phyloP scores from a whole-genome alignment of 2,888 invertebrate genomes.

The Dascillus cervinus region DNA sequence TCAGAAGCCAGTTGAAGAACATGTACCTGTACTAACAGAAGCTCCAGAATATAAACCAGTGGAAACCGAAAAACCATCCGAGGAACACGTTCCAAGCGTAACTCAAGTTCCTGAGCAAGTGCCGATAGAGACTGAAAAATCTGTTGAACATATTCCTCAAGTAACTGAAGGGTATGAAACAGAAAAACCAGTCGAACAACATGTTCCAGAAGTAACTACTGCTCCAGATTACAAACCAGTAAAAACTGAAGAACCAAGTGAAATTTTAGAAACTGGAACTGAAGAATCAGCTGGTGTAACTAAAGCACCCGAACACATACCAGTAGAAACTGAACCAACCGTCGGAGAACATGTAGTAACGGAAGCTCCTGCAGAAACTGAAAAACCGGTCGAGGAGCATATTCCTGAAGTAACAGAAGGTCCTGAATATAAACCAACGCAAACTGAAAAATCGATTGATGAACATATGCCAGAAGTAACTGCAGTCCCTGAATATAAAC shows the following conservation, averaged over 20 bases:
- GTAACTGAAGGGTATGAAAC: constrained; percentile 4
- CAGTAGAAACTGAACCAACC: constrained; percentile 2
- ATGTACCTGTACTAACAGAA: too few relatives aligned
- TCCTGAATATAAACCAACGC: constrained; percentile 2
- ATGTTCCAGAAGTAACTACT: background rate
- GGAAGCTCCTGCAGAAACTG: constrained; percentile 1
- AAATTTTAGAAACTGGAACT: too few relatives aligned
- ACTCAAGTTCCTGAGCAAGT: constrained; percentile 1
- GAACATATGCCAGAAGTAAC: constrained; percentile 7
- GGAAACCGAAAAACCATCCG: constrained; percentile 2
- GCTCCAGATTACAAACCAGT: background rate
- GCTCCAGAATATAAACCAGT: too few relatives aligned
- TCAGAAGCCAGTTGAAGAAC: constrained; percentile 3
- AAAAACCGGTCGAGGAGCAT: constrained; percentile 1
- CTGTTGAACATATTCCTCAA: constrained; percentile 1
- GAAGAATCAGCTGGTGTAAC: constrained; percentile 8
- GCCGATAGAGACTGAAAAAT: too few relatives aligned
- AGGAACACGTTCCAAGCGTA: background rate
- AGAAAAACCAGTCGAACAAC: constrained; percentile 1
- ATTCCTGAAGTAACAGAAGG: constrained; percentile 4
- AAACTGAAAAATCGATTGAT: constrained; percentile 4
- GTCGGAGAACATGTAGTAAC: background rate
- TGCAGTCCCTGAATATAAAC: constrained; percentile 12
- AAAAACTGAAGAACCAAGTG: constrained; percentile 1
- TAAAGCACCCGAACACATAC: constrained; percentile 4